Conservation (phyloP, 2,888 invertebrate genomes). For the Pristionchus arcanus region DNA sequence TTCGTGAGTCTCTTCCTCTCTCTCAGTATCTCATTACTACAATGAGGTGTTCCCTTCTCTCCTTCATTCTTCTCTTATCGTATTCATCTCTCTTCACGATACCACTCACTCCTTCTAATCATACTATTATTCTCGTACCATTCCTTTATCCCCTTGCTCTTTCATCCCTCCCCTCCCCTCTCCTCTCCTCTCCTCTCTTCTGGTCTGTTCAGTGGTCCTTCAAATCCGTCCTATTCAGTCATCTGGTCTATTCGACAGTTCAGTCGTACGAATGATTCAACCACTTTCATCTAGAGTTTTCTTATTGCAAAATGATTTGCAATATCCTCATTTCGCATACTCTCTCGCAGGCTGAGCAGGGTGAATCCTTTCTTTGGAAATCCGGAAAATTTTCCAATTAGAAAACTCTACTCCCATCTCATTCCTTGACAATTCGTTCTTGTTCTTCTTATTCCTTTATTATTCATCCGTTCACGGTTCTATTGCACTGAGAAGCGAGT, state of each 20-base stretch:
- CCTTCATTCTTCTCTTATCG: background rate
- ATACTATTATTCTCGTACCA: constrained; percentile 37
- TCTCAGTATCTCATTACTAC: background rate
- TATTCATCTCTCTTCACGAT: background rate
- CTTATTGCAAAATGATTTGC: too few species aligned
- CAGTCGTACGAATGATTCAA: background rate
- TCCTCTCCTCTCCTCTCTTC: background rate
- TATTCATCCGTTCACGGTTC: background rate
- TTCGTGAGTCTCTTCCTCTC: background rate
- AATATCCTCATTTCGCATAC: too few species aligned
- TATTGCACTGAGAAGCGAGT: background rate
- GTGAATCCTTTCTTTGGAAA: too few species aligned
- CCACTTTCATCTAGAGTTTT: too few species aligned
- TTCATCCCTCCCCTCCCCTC: background rate
- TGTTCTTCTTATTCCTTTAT: background rate
- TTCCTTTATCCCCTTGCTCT: constrained; percentile 24
- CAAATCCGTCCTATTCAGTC: background rate
- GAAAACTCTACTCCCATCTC: too few species aligned
- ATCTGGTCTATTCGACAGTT: background rate
- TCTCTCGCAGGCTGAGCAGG: too few species aligned
- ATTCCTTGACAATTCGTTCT: too few species aligned
- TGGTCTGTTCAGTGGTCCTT: background rate
- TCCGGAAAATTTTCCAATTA: too few species aligned
- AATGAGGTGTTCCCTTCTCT: background rate
- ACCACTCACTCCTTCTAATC: constrained; percentile 9